Conservation (phyloP, 2,797 vertebrate genomes). For the Catostomus latipinnis region DNA sequence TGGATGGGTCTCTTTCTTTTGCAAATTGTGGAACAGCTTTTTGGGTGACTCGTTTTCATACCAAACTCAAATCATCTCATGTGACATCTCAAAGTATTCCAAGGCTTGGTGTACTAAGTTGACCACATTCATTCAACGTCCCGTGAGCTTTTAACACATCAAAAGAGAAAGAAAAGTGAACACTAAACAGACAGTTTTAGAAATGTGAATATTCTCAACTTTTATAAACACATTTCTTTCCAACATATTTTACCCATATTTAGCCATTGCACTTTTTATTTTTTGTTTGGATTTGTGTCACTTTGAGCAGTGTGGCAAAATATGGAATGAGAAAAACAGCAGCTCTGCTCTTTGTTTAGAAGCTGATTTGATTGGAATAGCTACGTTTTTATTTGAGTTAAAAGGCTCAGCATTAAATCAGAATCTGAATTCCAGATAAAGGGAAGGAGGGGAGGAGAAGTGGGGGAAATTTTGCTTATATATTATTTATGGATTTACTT, state of each 20-base stretch:
- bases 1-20: slow-evolving; percentile 8
- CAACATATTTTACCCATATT: neutral
- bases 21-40: slow-evolving; percentile 10
- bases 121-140: neutral
- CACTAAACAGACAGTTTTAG: no score
- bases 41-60: neutral
- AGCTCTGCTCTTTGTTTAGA: slow-evolving; percentile 62
- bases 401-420: slow-evolving; percentile 76
- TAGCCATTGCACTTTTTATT: neutral
- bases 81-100: no score
- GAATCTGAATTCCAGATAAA: slow-evolving; percentile 79
- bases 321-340: slow-evolving; percentile 38
- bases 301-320: neutral
- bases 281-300: slow-evolving; percentile 31
- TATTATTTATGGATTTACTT: slow-evolving; percentile 95
- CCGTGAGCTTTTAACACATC: no score
- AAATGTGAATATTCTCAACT: neutral
- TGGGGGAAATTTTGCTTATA: slow-evolving; percentile 78
- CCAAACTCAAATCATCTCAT: neutral
- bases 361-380: slow-evolving; percentile 70
- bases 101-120: neutral
- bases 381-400: slow-evolving; percentile 71
- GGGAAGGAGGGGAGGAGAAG: slow-evolving; percentile 61
- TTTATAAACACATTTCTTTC: neutral
- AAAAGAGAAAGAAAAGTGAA: no score